Evolutionary conservation across 2,797 vertebrate genomes (phyloP), one percentile per base, ranked within the genome.

Genomic region (Diglossa cyanea): DNA sequence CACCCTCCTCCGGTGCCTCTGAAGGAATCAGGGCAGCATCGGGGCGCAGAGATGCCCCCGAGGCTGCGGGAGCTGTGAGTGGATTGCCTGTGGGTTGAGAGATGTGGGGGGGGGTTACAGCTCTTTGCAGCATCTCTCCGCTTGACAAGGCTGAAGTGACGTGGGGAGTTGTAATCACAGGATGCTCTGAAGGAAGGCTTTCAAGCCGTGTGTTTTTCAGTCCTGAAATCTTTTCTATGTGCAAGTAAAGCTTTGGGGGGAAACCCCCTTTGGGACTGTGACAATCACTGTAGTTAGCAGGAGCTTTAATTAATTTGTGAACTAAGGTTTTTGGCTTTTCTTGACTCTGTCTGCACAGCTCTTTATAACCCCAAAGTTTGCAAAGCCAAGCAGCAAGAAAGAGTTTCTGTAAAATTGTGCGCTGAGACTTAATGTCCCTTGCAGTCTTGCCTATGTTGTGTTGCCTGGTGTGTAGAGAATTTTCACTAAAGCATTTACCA

Each of bases 241-340:
- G 47, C 37, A 51, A 94, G 57, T 39, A 37, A 86, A 28, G 68
- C 57, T 83, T 65, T 54, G 88, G 48, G 67, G 67, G 58, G 50
- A 90, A 61, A 21, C 50, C 26, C 58, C 66, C 62, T 58, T 51
- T 60, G 88, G 35, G 80, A 47, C 60, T 54, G 65, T 95, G 72
- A 79, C 55, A 47, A 37, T 86, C 78, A 66, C 86, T 89, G 54
- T 89, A 85, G 77, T 86, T 93, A 83, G 58, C 65, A 93, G 90
- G 65, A 93, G n/a, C 79, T 97, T 93, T 97, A 96, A 97, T 96
- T 96, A 96, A 96, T 96, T 92, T 90, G 82, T 90, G 74, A 93
- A 86, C 96, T 94, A 97, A 92, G 61, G 84, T 86, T 94, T 94
- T 77, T 96, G 94, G 84, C 44, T 94, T 86, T 94, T 89, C 81